phyloP scores from a whole-genome alignment of 1,140 invertebrate species.

The Brachionus plicatilis region DNA sequence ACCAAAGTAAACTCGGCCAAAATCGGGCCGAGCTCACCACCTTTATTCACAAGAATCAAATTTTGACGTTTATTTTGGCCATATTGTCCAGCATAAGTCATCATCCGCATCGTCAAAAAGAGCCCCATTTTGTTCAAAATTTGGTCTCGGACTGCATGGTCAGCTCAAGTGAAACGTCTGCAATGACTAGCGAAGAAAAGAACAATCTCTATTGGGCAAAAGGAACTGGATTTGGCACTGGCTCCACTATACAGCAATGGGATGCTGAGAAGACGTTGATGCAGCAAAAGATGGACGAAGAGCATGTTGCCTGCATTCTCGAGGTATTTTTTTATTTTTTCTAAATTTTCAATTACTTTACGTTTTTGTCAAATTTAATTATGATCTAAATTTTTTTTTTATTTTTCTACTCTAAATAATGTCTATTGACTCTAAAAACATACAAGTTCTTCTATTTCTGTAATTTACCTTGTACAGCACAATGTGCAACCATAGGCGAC shows the following conservation, averaged over 20 bases:
- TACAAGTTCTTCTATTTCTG: too few species aligned
- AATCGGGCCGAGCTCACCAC: constrained; percentile 62
- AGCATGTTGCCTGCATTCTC: constrained; percentile 77
- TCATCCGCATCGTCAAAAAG: constrained; percentile 59
- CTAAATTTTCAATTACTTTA: too few species aligned
- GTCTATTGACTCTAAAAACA: too few species aligned
- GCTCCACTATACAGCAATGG: constrained; percentile 87
- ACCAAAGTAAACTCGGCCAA: constrained; percentile 73
- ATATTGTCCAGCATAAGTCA: constrained; percentile 83
- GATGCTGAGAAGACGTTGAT: constrained; percentile 86
- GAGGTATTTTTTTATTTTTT: constrained; percentile 55
- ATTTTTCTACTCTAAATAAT: too few species aligned
- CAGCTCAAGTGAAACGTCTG: constrained; percentile 49
- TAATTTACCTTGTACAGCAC: too few species aligned
- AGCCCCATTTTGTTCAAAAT: constrained; percentile 14
- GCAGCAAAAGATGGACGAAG: constrained; percentile 79
- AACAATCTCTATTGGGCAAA: constrained; percentile 75
- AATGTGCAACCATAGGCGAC: too few species aligned
- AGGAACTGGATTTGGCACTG: constrained; percentile 84
- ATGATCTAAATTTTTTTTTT: too few species aligned
- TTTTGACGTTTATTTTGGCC: constrained; percentile 65
- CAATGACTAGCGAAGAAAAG: constrained; percentile 57
- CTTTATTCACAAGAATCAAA: neutral
- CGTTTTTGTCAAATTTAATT: too few species aligned
- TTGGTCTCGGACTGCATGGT: neutral